phyloP scores from a whole-genome alignment of 2,113 vertebrate species.

The Callionymus lyra region DNA sequence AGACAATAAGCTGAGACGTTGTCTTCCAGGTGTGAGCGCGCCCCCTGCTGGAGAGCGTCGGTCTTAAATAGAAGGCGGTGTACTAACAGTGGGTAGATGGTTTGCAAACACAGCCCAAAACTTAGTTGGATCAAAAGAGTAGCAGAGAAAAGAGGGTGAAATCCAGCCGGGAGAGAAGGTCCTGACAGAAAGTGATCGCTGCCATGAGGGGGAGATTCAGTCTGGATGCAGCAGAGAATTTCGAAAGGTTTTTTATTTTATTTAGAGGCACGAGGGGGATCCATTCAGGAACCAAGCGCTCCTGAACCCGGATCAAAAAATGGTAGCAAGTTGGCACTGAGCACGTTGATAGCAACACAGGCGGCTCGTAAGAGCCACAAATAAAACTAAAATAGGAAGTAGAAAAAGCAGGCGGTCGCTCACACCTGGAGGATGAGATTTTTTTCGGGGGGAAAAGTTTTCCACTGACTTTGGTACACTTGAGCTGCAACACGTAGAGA shows the following conservation, averaged over 20 bases:
- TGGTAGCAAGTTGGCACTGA: conserved; percentile 69
- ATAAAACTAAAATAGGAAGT: conserved; percentile 25
- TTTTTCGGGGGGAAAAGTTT: conserved; percentile 1
- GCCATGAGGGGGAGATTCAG: conserved; percentile 30
- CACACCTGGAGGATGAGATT: conserved; percentile 57
- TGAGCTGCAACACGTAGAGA: conserved; percentile 32
- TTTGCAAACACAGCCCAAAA: no score
- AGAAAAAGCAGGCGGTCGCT: conserved; percentile 28
- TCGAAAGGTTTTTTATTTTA: conserved; percentile 35
- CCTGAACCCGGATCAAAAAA: conserved; percentile 54
- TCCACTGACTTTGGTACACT: no score
- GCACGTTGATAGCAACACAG: conserved; percentile 68
- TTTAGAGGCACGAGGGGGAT: conserved; percentile 25
- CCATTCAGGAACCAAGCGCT: conserved; percentile 41
- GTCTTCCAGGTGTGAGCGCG: conserved; percentile 64
- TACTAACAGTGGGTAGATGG: no score
- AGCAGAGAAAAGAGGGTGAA: no score
- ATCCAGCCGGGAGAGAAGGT: conserved; percentile 20
- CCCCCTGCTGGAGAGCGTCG: conserved; percentile 47
- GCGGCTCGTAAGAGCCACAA: no score
- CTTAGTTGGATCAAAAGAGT: no score
- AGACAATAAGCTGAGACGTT: no score
- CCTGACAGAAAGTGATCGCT: conserved; percentile 51
- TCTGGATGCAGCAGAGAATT: conserved; percentile 30
- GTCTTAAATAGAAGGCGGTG: conserved; percentile 43